phyloP scores from a whole-genome alignment of 1,140 invertebrate genomes.

The Pachypsylla venusta region DNA sequence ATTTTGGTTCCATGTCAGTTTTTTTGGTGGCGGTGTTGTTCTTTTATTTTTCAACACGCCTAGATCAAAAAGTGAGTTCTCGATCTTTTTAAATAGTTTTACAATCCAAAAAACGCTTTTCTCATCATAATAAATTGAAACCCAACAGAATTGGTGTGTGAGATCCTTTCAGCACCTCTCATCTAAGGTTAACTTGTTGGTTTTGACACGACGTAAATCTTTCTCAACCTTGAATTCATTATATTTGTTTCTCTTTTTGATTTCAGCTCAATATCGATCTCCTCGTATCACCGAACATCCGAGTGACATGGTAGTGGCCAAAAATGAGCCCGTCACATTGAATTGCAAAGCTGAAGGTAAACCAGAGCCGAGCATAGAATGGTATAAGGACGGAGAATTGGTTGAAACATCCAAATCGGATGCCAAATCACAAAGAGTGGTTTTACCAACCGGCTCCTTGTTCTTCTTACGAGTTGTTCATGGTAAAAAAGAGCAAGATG shows the following conservation, averaged over 20 bases:
- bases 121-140: too few species aligned
- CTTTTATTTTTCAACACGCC: too few species aligned
- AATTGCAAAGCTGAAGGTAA: slow-evolving; percentile 84
- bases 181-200: too few species aligned
- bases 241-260: slow-evolving; percentile 1
- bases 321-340: slow-evolving; percentile 76
- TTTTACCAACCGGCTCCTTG: slow-evolving; percentile 23
- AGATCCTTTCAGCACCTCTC: too few species aligned
- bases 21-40: too few species aligned
- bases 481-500: slow-evolving; percentile 67
- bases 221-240: too few species aligned
- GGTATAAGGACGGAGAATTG: slow-evolving; percentile 68
- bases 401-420: slow-evolving; percentile 39
- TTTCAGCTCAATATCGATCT: slow-evolving; percentile 25
- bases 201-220: too few species aligned
- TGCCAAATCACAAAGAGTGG: slow-evolving; percentile 21
- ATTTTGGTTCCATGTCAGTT: too few species aligned
- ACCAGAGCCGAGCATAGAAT: slow-evolving; percentile 79
- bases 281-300: slow-evolving; percentile 27
- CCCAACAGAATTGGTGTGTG: too few species aligned
- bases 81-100: too few species aligned
- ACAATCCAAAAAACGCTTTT: too few species aligned
- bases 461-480: slow-evolving; percentile 50
- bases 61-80: too few species aligned
- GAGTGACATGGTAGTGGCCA: slow-evolving; percentile 43